Evolutionary conservation across 2,888 invertebrate genomes (phyloP).

Genomic region (Pecten maximus): DNA sequence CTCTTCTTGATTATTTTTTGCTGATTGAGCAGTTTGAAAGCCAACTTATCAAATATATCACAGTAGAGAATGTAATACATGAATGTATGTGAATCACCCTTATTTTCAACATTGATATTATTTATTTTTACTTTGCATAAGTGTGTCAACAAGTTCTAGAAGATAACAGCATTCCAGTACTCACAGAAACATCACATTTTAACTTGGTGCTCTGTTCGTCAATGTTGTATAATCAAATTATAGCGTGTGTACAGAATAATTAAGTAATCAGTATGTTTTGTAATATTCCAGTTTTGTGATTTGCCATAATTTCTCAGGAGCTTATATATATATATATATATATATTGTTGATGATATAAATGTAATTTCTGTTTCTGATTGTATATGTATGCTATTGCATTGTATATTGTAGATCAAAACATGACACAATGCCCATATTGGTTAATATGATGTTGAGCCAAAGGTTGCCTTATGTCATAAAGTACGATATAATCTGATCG

Average conservation of each 20-base stretch:
- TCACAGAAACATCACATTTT: neutral
- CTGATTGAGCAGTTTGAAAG: too few relatives aligned
- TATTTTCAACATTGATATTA: too few relatives aligned
- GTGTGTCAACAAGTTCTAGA: too few relatives aligned
- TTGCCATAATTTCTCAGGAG: neutral
- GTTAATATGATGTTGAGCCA: neutral
- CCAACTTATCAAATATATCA: too few relatives aligned
- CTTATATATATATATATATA: too few relatives aligned
- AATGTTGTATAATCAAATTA: neutral
- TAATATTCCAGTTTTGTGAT: neutral
- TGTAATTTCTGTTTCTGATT: neutral
- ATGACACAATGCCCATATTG: neutral
- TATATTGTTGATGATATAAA: neutral
- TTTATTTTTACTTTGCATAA: too few relatives aligned
- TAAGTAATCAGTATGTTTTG: neutral
- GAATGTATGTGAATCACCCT: too few relatives aligned
- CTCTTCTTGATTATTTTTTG: too few relatives aligned
- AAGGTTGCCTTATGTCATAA: conserved; percentile 14
- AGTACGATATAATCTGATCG: neutral
- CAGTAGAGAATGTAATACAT: too few relatives aligned
- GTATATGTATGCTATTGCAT: neutral
- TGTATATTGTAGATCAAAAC: conserved; percentile 3
- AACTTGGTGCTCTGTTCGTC: neutral
- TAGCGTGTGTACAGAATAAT: neutral
- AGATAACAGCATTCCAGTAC: too few relatives aligned